phyloP scores from a whole-genome alignment of 1,140 invertebrate species.

The Papilio polytes region DNA sequence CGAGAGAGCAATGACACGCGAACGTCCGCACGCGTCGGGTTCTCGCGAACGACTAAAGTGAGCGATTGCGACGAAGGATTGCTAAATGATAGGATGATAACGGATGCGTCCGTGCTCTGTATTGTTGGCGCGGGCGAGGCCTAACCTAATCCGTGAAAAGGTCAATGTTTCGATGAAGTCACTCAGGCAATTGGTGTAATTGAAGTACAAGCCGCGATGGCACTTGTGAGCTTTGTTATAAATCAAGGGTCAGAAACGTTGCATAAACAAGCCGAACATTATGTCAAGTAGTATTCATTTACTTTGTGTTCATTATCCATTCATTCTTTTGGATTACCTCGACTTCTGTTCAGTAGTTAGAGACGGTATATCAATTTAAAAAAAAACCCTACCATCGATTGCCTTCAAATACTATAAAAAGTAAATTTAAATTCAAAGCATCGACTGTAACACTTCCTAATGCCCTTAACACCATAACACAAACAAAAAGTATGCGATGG shows the following conservation, averaged over 20 bases:
- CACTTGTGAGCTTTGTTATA: conserved; percentile 19
- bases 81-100: conserved; percentile 68
- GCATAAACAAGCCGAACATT: background rate
- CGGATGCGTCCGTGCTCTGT: conserved; percentile 40
- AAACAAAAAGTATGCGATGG: background rate
- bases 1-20: conserved; percentile 40
- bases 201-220: conserved; percentile 43
- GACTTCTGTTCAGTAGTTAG: background rate
- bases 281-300: background rate
- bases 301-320: background rate
- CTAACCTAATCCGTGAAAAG: conserved; percentile 67
- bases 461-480: conserved; percentile 27
- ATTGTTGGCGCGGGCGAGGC: conserved; percentile 47
- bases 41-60: conserved; percentile 53
- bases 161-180: conserved; percentile 80
- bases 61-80: conserved; percentile 42
- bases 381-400: background rate
- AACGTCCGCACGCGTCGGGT: conserved; percentile 24
- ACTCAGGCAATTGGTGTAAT: conserved; percentile 67
- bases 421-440: conserved; percentile 15
- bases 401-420: background rate
- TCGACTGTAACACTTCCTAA: conserved; percentile 15
- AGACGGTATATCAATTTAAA: background rate
- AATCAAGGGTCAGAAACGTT: background rate
- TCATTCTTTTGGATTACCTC: too few relatives aligned